Evolutionary conservation across 2,113 vertebrate species (phyloP), one percentile per base, ranked within the genome.

Genomic region (Forbesichthys agassizii): DNA sequence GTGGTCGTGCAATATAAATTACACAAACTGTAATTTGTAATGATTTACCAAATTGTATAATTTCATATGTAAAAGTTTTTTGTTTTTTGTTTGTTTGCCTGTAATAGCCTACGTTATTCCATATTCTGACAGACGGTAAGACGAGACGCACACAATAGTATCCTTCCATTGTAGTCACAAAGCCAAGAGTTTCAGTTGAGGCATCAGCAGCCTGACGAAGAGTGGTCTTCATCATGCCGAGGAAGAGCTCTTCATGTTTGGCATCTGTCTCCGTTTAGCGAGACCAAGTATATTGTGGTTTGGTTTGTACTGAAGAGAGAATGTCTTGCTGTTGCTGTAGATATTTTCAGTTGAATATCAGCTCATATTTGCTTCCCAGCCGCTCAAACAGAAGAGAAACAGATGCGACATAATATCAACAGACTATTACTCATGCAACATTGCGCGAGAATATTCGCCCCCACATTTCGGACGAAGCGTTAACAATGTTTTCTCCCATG

Each of bases 371-470:
- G 14, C 70, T 72, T 64, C 68, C 71, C 14, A n/a, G 11, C 48
- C 16, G 73, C 62, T 67, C 71, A 64, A 80, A 47, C 80, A 83
- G 84, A 86, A 59, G 78, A 77, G 74, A 89, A 89, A 80, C 88
- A 88, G 87, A 90, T 85, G 82, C 78, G 71, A 68, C 3, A 73
- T 83, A 79, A 85, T 80, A 71, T 89, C 87, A 90, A 89, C 87
- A 89, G 67, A 68, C 79, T 68, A 81, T 88, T 86, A 84, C 69
- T 87, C 83, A 82, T 47, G 88, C 74, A 79, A 80, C 83, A 72
- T 75, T 82, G 82, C 78, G 76, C 80, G 75, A 71, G 80, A 59
- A 53, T 60, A 58, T 69, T 75, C 77, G 64, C 75, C 80, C 84
- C 69, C 77, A 77, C 83, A 76, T 74, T 56, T 68, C 42, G 61